These are phyloP conservation scores for Crocallis elinguaria DNA, from an alignment of 2,888 invertebrate genomes.

Conservation along the genomic window DNA sequence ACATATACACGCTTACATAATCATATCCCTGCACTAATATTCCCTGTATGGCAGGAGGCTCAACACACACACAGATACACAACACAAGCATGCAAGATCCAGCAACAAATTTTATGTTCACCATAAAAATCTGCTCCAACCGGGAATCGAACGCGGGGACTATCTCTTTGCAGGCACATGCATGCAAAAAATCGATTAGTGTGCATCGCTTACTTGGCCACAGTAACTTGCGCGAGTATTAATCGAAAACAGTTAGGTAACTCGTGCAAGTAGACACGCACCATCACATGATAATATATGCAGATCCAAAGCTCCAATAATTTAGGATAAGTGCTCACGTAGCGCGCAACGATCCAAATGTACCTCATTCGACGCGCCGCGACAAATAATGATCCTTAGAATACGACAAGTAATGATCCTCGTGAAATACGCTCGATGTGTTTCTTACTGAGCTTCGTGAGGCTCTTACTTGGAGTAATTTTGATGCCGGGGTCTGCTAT, in stretches of 20 bases:
- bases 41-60: no score
- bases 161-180: no score
- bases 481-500: conserved; percentile 7
- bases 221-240: conserved; percentile 45
- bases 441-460: conserved; percentile 33
- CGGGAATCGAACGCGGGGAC: no score
- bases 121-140: no score
- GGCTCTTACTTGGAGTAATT: conserved; percentile 24
- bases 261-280: conserved; percentile 58
- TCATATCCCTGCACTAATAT: no score
- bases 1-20: no score
- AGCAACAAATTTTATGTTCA: no score
- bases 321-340: conserved; percentile 77
- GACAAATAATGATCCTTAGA: conserved; percentile 51
- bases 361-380: conserved; percentile 59
- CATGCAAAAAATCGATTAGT: background rate
- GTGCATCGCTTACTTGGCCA: background rate
- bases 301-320: conserved; percentile 63
- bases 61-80: no score
- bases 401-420: conserved; percentile 28
- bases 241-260: background rate
- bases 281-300: conserved; percentile 63
- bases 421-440: conserved; percentile 48
- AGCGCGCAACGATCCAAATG: conserved; percentile 59
- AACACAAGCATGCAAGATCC: no score